These are phyloP conservation scores for Antennarius striatus DNA, from an alignment of 2,113 vertebrate genomes.

Conservation along the genomic window DNA sequence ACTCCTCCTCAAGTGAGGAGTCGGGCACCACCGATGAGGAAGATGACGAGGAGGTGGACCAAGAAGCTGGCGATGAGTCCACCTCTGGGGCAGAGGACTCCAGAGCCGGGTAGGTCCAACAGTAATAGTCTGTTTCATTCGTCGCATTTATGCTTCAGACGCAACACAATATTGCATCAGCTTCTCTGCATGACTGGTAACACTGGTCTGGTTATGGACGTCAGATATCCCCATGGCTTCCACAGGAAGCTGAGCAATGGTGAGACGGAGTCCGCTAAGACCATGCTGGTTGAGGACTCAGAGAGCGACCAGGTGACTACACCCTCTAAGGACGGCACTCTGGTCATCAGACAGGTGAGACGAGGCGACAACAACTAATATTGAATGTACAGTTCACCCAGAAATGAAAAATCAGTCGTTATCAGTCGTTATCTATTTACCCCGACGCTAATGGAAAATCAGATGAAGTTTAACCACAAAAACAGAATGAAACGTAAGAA, in stretches of 20 bases:
- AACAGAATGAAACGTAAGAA: too few species aligned
- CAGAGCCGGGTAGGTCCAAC: constrained; percentile 83
- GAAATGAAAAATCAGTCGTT: background rate
- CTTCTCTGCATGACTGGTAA: constrained; percentile 50
- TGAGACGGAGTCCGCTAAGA: constrained; percentile 94
- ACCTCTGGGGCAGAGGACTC: constrained; percentile 93
- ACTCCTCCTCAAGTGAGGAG: constrained; percentile 97
- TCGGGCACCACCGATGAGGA: constrained; percentile 97
- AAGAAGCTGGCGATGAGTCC: constrained; percentile 92
- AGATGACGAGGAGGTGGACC: constrained; percentile 95
- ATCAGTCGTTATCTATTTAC: background rate
- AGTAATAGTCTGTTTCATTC: too few species aligned
- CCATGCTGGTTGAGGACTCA: constrained; percentile 95
- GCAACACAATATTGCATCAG: constrained; percentile 38
- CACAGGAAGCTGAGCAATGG: constrained; percentile 92
- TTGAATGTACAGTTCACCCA: background rate
- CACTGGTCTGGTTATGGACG: constrained; percentile 48
- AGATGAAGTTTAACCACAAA: too few species aligned
- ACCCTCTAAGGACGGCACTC: constrained; percentile 96
- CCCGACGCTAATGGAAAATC: too few species aligned
- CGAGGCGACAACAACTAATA: background rate
- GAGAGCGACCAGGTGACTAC: constrained; percentile 89
- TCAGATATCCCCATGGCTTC: constrained; percentile 65
- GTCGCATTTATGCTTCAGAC: background rate
- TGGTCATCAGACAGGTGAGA: constrained; percentile 96